Percentiles rank a stretch among this genome's conserved stretches.
Conservation (phyloP, 2,113 vertebrate genomes). For the Myotis yumanensis region DNA sequence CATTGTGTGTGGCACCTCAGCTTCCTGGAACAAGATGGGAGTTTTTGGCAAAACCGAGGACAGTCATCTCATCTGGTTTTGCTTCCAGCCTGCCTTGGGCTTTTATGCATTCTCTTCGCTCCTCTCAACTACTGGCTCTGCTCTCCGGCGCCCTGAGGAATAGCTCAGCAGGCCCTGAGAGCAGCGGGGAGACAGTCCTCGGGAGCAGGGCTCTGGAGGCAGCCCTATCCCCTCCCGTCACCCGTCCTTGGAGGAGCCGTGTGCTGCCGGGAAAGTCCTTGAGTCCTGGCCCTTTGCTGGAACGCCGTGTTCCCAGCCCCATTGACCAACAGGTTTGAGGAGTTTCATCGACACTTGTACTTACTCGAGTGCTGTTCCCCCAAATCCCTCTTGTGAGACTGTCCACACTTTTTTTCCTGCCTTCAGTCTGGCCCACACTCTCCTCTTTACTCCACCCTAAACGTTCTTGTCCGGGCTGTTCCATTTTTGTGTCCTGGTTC, state of each 20-base stretch:
- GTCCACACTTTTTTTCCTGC: neutral
- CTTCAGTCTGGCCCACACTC: neutral
- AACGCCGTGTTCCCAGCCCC: neutral
- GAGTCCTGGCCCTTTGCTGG: neutral
- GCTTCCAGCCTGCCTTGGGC: neutral
- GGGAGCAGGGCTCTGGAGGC: neutral
- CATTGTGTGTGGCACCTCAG: neutral
- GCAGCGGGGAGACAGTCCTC: neutral
- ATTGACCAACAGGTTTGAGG: neutral
- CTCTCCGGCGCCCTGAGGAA: neutral
- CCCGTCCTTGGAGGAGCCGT: neutral
- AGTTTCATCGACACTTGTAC: neutral
- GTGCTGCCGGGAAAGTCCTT: neutral
- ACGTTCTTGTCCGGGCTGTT: neutral
- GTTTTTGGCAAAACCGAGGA: constrained; percentile 29
- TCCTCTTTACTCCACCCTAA: neutral
- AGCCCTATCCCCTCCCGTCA: neutral
- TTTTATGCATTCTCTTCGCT: neutral
- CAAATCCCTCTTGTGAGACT: neutral
- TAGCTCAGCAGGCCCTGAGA: neutral
- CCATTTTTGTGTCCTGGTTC: neutral
- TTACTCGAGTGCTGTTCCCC: neutral
- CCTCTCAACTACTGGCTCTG: neutral
- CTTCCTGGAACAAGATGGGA: constrained; percentile 11
- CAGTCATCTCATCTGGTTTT: neutral